Evolutionary conservation across 2,113 vertebrate genomes (phyloP).

Genomic region (Ardeotis arabs): DNA sequence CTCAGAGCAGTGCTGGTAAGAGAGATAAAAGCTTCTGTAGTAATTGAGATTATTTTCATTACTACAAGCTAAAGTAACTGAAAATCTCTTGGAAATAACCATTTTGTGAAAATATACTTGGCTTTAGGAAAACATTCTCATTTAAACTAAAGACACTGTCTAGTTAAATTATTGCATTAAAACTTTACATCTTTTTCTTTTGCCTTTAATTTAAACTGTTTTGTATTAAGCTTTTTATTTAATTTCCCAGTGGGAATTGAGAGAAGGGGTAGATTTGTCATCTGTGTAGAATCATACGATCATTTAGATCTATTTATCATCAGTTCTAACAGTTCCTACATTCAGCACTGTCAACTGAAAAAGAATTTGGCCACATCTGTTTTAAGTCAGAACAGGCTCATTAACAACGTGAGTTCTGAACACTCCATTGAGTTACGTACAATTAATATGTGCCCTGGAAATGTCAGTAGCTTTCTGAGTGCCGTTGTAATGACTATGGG

Average conservation of each 20-base stretch:
- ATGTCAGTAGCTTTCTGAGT: neutral
- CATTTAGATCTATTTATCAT: neutral
- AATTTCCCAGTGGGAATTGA: neutral
- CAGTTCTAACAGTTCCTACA: neutral
- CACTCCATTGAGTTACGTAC: neutral
- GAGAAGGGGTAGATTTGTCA: neutral
- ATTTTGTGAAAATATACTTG: neutral
- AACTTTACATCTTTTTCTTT: neutral
- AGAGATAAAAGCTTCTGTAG: neutral
- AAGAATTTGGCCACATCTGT: neutral
- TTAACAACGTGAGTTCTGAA: neutral
- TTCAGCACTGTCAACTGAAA: neutral
- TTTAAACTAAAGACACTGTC: neutral
- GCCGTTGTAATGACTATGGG: neutral
- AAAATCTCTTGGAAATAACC: neutral
- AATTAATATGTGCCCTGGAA: neutral
- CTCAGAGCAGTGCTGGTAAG: conserved; percentile 1
- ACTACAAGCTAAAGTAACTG: neutral
- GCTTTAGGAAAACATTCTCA: neutral
- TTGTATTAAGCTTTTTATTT: neutral
- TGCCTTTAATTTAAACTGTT: neutral
- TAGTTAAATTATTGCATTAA: neutral
- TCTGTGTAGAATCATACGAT: neutral
- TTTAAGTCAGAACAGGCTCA: neutral
- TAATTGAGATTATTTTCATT: conserved; percentile 13